Percentiles rank a stretch among this genome's conserved stretches.
phyloP scores from a whole-genome alignment of 2,797 vertebrate genomes.

The Champsocephalus gunnari region DNA sequence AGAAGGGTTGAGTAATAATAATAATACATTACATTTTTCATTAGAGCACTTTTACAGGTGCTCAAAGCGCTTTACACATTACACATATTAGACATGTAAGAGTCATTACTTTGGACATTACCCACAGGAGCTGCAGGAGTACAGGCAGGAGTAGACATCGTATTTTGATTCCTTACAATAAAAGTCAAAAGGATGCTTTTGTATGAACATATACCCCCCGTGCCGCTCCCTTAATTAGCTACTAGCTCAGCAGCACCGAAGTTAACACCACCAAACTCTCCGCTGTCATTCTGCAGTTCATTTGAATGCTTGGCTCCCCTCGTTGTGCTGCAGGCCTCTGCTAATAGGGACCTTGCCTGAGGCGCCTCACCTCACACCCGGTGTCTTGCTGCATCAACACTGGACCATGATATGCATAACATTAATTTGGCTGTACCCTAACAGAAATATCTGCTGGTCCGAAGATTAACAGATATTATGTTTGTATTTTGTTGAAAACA shows the following conservation, averaged over 20 bases:
- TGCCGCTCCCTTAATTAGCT: conserved; percentile 52
- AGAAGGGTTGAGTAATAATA: conserved; percentile 6
- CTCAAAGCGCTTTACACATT: too few relatives aligned
- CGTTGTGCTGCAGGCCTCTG: conserved; percentile 70
- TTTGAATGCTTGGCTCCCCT: conserved; percentile 46
- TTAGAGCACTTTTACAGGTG: too few relatives aligned
- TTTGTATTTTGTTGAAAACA: conserved; percentile 32
- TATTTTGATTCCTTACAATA: conserved; percentile 37
- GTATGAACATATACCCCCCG: conserved; percentile 37
- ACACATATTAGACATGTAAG: too few relatives aligned
- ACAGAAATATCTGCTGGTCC: neutral
- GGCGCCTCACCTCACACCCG: conserved; percentile 64
- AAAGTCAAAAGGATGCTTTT: conserved; percentile 28
- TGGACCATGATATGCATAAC: conserved; percentile 40
- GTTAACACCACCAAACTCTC: conserved; percentile 41
- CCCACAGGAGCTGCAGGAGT: too few relatives aligned
- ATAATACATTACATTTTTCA: too few relatives aligned
- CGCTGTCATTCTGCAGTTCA: conserved; percentile 58
- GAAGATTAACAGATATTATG: conserved; percentile 6
- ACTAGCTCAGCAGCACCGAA: conserved; percentile 38
- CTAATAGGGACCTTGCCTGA: conserved; percentile 74
- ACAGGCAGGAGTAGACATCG: conserved; percentile 10
- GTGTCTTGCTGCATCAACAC: conserved; percentile 41
- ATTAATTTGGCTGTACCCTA: conserved; percentile 32
- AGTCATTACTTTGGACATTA: too few relatives aligned